Base-by-base conservation (phyloP, 2,797 vertebrate genomes). In the Lepus oiostolus region DNA sequence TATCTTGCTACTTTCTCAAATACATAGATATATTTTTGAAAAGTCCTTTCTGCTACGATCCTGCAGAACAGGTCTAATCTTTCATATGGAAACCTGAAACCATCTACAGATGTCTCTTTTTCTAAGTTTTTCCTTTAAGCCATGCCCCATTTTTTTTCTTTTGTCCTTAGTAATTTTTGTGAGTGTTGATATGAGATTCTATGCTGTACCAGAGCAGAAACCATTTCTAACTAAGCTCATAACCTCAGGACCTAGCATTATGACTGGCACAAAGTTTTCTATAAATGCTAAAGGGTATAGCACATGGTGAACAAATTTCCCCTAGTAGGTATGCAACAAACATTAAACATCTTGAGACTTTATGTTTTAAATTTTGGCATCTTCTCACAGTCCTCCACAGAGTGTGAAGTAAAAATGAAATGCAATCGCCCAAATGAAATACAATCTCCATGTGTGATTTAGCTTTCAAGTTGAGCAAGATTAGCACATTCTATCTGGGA, bases 21-120 rank as follows among this genome's bases (percentile, higher is more conserved):
- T 58, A 58, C 19, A 16, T 6, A 58, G 19, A 58, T 58, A 58
- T 21, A 58, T 58, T 58, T 58, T 58, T 58, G 7, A 58, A 58
- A 80, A 93, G 70, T 52, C 62, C 68, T 70, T 12, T 47, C 62
- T 58, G 13, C 12, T 54, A 4, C 60, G 2, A 58, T 42, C n/a
- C 60, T 79, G 16, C 6, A 75, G 21, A 83, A 54, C 14, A 84
- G 32, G 11, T 80, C 26, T 85, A 84, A 60, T 30, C 67, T 84
- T 94, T 94, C 50, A 35, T 7, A 80, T 60, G 17, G 32, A 92
- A 95, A 85, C 13, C 58, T 81, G 50, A 85, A 93, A 75, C 12
- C 72, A 85, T 38, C 22, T 80, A n/a, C 47, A 91, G 30, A 84
- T 11, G 24, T 16, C 11, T 94, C 22, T 83, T 52, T 72, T n/a